Conservation (phyloP, 2,113 vertebrate species). For the Daubentonia madagascariensis region DNA sequence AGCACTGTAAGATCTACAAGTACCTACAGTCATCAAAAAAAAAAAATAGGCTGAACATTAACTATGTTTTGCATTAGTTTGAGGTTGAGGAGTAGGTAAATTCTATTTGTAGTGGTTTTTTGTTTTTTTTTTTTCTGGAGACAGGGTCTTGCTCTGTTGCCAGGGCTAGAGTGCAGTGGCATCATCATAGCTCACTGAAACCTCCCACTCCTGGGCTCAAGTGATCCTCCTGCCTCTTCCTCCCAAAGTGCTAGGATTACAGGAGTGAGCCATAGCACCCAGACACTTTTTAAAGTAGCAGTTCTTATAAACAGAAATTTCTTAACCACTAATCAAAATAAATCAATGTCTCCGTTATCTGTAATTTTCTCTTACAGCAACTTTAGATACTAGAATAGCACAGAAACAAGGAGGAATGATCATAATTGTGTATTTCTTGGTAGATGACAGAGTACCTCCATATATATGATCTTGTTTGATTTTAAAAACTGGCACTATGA, state of each 20-base stretch:
- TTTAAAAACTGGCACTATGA: neutral
- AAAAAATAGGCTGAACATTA: neutral
- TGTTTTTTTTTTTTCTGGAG: neutral
- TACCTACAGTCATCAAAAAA: neutral
- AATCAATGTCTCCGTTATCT: conserved; percentile 45
- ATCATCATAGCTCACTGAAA: no score
- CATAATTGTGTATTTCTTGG: neutral
- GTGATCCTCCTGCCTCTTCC: no score
- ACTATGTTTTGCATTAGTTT: neutral
- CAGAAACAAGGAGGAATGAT: neutral
- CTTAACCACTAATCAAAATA: conserved; percentile 18
- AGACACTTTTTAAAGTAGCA: neutral
- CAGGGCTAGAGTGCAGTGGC: no score
- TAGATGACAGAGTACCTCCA: neutral
- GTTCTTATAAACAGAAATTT: conserved; percentile 41
- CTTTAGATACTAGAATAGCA: neutral
- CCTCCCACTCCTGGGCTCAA: no score
- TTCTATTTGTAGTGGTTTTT: conserved; percentile 3
- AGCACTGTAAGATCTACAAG: neutral
- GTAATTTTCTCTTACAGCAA: conserved; percentile 37
- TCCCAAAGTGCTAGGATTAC: no score
- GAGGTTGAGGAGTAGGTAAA: neutral
- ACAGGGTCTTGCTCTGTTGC: no score
- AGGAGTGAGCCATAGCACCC: no score
- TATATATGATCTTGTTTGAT: neutral